Conservation (phyloP, 2,113 vertebrate species). For the Istiophorus platypterus region DNA sequence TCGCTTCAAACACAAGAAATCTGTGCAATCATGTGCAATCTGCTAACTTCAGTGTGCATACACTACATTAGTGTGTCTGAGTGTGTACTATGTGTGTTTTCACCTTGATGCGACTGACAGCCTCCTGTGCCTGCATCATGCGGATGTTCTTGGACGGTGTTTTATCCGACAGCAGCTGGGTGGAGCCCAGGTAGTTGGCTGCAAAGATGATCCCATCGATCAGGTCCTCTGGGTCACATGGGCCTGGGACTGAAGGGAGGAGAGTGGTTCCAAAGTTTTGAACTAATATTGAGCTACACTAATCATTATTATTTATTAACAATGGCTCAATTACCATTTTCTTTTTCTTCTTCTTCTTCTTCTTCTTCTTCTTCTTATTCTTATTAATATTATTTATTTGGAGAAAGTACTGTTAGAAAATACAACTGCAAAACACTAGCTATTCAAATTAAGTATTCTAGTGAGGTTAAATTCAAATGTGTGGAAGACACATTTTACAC, state of each 20-base stretch:
- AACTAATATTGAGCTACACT: background rate
- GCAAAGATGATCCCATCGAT: constrained; percentile 99
- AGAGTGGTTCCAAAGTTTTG: background rate
- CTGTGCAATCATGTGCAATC: background rate
- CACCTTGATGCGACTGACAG: constrained; percentile 97
- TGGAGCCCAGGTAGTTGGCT: constrained; percentile 97
- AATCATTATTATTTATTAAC: too few species aligned
- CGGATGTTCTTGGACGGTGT: constrained; percentile 97
- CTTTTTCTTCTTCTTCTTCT: too few species aligned
- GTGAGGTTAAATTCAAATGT: too few species aligned
- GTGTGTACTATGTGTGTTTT: constrained; percentile 11
- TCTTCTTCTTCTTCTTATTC: too few species aligned
- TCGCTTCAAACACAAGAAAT: too few species aligned
- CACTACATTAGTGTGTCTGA: background rate
- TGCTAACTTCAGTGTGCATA: background rate
- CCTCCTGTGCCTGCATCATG: constrained; percentile 99
- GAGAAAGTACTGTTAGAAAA: too few species aligned
- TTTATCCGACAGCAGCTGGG: constrained; percentile 96
- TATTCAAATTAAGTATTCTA: too few species aligned
- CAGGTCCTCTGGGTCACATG: constrained; percentile 97
- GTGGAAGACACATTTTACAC: too few species aligned
- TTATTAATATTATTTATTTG: too few species aligned
- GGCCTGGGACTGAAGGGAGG: constrained; percentile 90
- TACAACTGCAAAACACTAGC: too few species aligned
- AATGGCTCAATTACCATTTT: too few species aligned